Evolutionary conservation across 2,797 vertebrate species (phyloP), one percentile per base, ranked within the genome.

Genomic region (Alcedo atthis): DNA sequence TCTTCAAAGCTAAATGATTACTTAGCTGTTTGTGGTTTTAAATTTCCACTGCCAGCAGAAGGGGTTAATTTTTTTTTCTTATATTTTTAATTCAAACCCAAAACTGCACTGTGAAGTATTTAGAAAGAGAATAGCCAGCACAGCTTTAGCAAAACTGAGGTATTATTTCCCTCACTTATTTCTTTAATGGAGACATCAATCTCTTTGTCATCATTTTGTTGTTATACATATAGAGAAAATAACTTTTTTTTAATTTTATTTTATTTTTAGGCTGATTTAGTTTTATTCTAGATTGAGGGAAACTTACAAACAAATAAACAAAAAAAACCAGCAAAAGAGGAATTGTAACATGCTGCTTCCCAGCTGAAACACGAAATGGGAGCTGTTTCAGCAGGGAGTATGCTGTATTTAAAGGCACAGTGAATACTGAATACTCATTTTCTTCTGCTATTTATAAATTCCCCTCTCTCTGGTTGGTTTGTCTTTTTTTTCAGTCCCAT

Each of bases 121-220:
- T 58, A 73, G 37, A 75, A 89, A 45, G 20, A 69, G 24, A 88
- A 43, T 49, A 87, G 26, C 28, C 73, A 76, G 16, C 11, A 43
- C 18, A 85, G 26, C 9, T 35, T 68, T 79, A 88, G 18, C 11
- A 88, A 92, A 89, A 80, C 53, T 73, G 73, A 92, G 51, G 76
- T 66, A 92, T 32, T 5, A 85, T 95, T 93, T 91, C 57, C 75
- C 25, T 90, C 75, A 58, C 74, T 94, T 92, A 81, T 55, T 93
- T 91, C 75, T 78, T 91, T 94, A 90, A 91, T 87, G 69, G 62
- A 87, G 8, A 76, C 71, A 94, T 94, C 83, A 90, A 90, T 95
- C 83, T 94, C 74, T 40, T 26, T 91, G 88, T 88, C 81, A 74
- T 45, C 30, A 20, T 81, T 93, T 90, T 66, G 55, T 81, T 94